phyloP scores from a whole-genome alignment of 2,113 vertebrate species.

The Leptobrachium leishanense region DNA sequence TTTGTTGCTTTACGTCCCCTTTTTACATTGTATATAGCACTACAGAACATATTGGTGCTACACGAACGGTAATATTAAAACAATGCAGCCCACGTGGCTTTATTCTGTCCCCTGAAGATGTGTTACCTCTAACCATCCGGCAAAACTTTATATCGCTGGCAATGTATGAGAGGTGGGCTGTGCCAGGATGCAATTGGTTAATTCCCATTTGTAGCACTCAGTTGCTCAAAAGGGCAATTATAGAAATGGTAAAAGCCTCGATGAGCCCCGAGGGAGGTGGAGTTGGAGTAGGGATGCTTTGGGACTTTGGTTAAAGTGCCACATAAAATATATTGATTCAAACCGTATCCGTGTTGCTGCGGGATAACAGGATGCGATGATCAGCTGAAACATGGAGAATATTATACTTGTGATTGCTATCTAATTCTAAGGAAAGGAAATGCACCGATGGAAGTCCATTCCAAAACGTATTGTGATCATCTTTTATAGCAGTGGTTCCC shows the following conservation, averaged over 20 bases:
- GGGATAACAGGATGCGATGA: neutral
- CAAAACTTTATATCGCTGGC: neutral
- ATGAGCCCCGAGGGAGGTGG: neutral
- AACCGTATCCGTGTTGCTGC: slow-evolving; percentile 5
- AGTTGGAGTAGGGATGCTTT: slow-evolving; percentile 4
- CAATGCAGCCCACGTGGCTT: too few species aligned
- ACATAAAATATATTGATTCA: slow-evolving; percentile 20
- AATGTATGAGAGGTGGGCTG: neutral
- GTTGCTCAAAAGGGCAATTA: slow-evolving; percentile 8
- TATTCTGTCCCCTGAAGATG: too few species aligned
- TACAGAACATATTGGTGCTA: too few species aligned
- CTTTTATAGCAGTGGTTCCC: too few species aligned
- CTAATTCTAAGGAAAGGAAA: too few species aligned
- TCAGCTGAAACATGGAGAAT: too few species aligned
- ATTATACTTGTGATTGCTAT: too few species aligned
- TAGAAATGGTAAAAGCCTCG: slow-evolving; percentile 29
- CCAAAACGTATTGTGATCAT: too few species aligned
- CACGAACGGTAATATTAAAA: too few species aligned
- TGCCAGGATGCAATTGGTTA: neutral
- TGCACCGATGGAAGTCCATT: too few species aligned
- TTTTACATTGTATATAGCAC: too few species aligned
- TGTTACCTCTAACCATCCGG: neutral
- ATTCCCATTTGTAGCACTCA: slow-evolving; percentile 1
- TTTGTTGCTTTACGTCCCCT: too few species aligned
- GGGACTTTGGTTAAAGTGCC: slow-evolving; percentile 39